These are phyloP conservation scores for Epinotia brunnichana DNA, from an alignment of 2,888 invertebrate genomes.

Conservation along the genomic window DNA sequence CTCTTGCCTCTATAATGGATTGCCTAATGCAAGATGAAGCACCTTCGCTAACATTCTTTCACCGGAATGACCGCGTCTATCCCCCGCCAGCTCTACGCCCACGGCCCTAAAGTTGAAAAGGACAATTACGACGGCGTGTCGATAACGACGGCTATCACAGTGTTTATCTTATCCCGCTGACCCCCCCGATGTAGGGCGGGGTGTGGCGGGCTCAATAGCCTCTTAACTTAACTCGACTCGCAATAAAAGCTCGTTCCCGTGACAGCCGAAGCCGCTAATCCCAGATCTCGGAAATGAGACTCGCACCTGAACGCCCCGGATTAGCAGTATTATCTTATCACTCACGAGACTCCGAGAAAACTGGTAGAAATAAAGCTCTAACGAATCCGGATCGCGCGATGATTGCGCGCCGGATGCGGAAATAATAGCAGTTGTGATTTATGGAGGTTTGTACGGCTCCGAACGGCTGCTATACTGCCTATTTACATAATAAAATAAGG, in stretches of 20 bases:
- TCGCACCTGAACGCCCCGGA: constrained; percentile 32
- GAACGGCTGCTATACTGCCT: constrained; percentile 22
- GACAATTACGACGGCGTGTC: constrained; percentile 42
- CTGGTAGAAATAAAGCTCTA: constrained; percentile 16
- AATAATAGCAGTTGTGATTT: constrained; percentile 38
- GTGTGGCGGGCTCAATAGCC: constrained; percentile 25
- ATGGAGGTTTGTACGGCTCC: constrained; percentile 22
- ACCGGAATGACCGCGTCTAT: constrained; percentile 1
- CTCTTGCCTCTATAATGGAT: neutral
- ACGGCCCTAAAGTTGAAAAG: constrained; percentile 23
- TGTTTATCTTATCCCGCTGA: constrained; percentile 42
- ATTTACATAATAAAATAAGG: constrained; percentile 38
- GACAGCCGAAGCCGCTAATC: constrained; percentile 23
- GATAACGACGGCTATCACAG: constrained; percentile 40
- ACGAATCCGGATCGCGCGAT: constrained; percentile 17
- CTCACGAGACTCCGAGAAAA: constrained; percentile 22
- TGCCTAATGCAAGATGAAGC: neutral
- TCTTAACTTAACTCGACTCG: constrained; percentile 23
- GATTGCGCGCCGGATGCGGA: constrained; percentile 31
- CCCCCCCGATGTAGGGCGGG: constrained; percentile 41
- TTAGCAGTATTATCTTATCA: too few species aligned
- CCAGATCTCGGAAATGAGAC: constrained; percentile 14
- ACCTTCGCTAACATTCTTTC: neutral
- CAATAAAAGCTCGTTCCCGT: constrained; percentile 25
- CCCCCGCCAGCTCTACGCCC: neutral